phyloP scores from a whole-genome alignment of 2,113 vertebrate species.

The Hirundichthys speculiger region DNA sequence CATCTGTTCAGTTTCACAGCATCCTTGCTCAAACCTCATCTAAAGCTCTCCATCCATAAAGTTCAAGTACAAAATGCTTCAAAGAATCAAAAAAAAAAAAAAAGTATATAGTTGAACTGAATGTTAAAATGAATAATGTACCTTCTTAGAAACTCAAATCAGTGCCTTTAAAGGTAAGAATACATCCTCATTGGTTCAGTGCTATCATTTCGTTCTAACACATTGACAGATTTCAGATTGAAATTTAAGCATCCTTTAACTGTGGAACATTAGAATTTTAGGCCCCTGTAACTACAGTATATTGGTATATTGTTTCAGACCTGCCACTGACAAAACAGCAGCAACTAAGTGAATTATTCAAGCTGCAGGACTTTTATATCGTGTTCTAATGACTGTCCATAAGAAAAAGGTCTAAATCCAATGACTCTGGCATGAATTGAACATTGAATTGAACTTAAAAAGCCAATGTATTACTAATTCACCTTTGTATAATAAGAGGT shows the following conservation, averaged over 20 bases:
- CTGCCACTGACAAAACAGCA: too few species aligned
- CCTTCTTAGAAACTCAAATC: conserved; percentile 10
- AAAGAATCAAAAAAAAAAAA: conserved; percentile 46
- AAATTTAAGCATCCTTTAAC: conserved; percentile 5
- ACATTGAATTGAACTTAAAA: too few species aligned
- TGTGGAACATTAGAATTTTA: not conserved
- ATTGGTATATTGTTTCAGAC: not conserved
- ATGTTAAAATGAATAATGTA: conserved; percentile 56
- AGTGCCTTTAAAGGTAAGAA: conserved; percentile 31
- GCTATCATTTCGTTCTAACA: not conserved
- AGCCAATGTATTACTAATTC: conserved; percentile 2
- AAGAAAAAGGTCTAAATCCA: too few species aligned
- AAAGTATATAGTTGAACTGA: conserved; percentile 49
- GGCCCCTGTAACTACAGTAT: not conserved
- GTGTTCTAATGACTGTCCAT: too few species aligned
- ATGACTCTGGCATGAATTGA: too few species aligned
- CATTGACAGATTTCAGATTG: conserved; percentile 3
- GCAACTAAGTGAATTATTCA: too few species aligned
- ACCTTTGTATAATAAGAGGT: too few species aligned
- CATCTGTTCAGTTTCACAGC: conserved; percentile 19
- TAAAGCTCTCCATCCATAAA: conserved; percentile 26
- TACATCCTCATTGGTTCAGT: conserved; percentile 25
- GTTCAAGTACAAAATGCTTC: conserved; percentile 73
- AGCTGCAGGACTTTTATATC: too few species aligned
- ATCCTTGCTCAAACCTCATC: conserved; percentile 20